Evolutionary conservation across 2,888 invertebrate genomes (phyloP).

Genomic region (Nebria salina): DNA sequence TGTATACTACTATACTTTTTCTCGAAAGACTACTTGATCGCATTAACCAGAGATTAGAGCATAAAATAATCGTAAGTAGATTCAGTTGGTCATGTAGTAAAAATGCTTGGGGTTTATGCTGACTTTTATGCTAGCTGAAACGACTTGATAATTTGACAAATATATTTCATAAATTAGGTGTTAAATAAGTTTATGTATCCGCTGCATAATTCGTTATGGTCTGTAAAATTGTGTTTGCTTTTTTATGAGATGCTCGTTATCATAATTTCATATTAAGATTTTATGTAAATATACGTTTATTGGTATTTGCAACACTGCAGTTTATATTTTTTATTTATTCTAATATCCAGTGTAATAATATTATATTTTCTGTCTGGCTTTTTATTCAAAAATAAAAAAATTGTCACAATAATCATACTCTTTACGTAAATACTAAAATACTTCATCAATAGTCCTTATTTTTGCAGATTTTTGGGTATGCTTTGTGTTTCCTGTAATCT

Average conservation of each 20-base stretch:
- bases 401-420: too few relatives aligned
- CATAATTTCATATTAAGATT: background rate
- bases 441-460: too few relatives aligned
- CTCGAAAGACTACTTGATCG: background rate
- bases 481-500: too few relatives aligned
- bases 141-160: slow-evolving; percentile 39
- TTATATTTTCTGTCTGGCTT: too few relatives aligned
- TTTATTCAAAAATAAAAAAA: too few relatives aligned
- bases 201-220: background rate
- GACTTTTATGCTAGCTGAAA: slow-evolving; percentile 36
- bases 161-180: slow-evolving; percentile 40
- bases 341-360: background rate
- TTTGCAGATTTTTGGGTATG: too few relatives aligned
- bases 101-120: slow-evolving; percentile 29
- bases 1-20: background rate
- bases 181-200: slow-evolving; percentile 3
- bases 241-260: background rate
- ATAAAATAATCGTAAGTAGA: slow-evolving; percentile 36
- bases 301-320: background rate
- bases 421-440: too few relatives aligned
- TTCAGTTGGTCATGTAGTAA: slow-evolving; percentile 29
- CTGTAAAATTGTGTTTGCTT: background rate
- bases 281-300: background rate
- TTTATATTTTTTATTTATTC: background rate
- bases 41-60: slow-evolving; percentile 33